phyloP scores from a whole-genome alignment of 2,113 vertebrate genomes.

The Jacana jacana region DNA sequence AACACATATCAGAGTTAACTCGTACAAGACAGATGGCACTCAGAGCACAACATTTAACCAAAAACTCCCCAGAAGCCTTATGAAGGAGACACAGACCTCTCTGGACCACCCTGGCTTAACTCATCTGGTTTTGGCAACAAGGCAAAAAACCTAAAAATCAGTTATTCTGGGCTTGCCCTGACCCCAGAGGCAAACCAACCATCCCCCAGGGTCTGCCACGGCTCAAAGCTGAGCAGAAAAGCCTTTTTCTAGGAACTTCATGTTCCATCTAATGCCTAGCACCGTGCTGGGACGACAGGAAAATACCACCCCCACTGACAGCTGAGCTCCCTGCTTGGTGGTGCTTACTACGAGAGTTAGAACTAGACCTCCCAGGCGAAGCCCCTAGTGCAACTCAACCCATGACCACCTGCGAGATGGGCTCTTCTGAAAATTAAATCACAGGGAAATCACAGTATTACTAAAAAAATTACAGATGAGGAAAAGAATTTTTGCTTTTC shows the following conservation, averaged over 20 bases:
- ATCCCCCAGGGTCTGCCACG: neutral
- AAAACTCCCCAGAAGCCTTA: neutral
- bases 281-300: fast-evolving
- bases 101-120: neutral
- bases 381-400: neutral
- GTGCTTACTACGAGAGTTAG: neutral
- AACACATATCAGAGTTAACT: neutral
- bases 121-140: neutral
- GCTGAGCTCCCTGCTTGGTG: too few relatives aligned
- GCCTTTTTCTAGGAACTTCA: neutral
- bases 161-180: neutral
- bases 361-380: neutral
- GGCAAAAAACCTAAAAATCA: neutral
- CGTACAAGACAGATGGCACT: neutral
- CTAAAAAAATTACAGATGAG: neutral
- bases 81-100: neutral
- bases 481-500: neutral
- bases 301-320: neutral
- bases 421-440: neutral
- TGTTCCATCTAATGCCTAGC: neutral
- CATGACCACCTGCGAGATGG: neutral
- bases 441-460: neutral
- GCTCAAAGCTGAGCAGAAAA: neutral
- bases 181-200: neutral
- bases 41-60: neutral